Evolutionary conservation across 2,113 vertebrate species (phyloP), one percentile per base, ranked within the genome.

Genomic region (Amphilophus citrinellus): DNA sequence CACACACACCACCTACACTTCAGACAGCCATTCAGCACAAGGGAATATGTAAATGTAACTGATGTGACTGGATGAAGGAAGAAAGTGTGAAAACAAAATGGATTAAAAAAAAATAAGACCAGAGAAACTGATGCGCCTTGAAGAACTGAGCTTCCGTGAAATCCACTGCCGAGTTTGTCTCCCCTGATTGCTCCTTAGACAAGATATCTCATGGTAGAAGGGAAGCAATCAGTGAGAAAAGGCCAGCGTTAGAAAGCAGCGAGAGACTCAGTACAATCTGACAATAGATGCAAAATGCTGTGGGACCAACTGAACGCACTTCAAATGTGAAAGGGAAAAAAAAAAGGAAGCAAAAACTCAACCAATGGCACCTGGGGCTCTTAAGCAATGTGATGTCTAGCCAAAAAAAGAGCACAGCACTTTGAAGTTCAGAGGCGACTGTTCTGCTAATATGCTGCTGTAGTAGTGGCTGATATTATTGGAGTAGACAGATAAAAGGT

Each of bases 351-450:
- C 22, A 73, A 84, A 73, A 57, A 59, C 47, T 30, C 75, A 76
- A 22, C 56, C 14, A 22, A 78, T 61, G 68, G 61, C 89, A 88
- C 78, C 81, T 71, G 76, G 65, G 82, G 58, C 83, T 89, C 79
- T 80, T 18, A 35, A 77, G 83, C 76, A 82, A 86, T 58, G 87
- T 85, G 39, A 30, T 63, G 20, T 53, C 76, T 39, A 27, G 4
- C 65, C 27, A 35, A 42, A 59, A 61, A 83, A 81, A 82, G 39
- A 76, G 53, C 10, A 32, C 2, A 18, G 76, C 10, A 35, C 86
- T 92, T 89, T 92, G 87, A 92, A 83, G 89, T 84, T 90, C 86
- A 61, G 42, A 92, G 77, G 76, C 77, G 15, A 85, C 85, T 87
- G 63, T 76, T 90, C 78, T 83, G 62, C 77, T 87, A 88, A 93